Evolutionary conservation across 2,113 vertebrate genomes (phyloP).

Genomic region (Ifrita kowaldi): DNA sequence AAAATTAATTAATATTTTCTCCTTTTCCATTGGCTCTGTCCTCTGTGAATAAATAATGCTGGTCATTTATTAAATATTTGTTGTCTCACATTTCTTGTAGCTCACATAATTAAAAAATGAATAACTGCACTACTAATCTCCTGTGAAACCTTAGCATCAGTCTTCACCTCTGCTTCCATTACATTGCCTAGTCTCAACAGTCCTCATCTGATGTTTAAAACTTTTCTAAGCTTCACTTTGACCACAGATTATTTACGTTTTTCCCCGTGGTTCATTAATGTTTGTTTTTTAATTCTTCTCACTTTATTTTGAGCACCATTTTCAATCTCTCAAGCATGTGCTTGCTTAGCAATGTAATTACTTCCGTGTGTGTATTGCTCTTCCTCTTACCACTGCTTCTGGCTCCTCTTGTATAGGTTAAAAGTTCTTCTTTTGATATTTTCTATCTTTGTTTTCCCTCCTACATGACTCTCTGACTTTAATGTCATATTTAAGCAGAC

Average conservation of each 20-base stretch:
- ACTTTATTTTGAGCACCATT: background rate
- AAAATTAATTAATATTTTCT: slow-evolving; percentile 33
- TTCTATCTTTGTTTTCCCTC: background rate
- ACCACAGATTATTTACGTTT: background rate
- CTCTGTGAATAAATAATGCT: background rate
- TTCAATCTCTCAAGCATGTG: background rate
- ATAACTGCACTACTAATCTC: background rate
- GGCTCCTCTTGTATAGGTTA: background rate
- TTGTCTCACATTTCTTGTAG: background rate
- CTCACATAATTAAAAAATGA: slow-evolving; percentile 4
- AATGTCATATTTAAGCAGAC: background rate
- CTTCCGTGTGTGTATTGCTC: background rate
- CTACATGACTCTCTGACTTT: background rate
- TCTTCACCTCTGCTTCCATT: background rate
- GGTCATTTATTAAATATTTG: slow-evolving; percentile 7
- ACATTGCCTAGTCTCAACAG: background rate
- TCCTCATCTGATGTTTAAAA: background rate
- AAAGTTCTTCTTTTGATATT: background rate
- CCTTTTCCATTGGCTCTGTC: background rate
- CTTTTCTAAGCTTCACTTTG: background rate
- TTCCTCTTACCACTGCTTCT: background rate
- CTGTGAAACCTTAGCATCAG: background rate
- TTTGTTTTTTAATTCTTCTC: background rate
- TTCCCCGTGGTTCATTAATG: background rate
- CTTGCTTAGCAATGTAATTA: background rate